Base-by-base conservation (phyloP, 1,140 invertebrate genomes). In the Mylabris phalerata region DNA sequence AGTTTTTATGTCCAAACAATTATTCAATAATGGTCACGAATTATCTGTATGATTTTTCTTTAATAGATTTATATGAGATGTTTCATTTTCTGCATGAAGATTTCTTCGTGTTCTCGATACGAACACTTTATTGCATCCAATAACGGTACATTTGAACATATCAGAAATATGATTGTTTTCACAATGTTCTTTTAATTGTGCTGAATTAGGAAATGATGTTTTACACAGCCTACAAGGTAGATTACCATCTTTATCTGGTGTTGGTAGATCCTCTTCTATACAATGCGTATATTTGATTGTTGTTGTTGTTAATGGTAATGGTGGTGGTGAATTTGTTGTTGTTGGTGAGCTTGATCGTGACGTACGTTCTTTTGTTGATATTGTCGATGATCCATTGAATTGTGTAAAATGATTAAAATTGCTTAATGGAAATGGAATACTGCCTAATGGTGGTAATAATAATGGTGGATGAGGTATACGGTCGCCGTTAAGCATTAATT, bases 61-160 rank as follows among this genome's bases (percentile, higher is more conserved):
- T 48, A 46, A 40, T 38, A 75, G 71, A 63, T 75, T 73, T 11
- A 70, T 65, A 54, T 77, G 75, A 13, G 69, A 59, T 4, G 77
- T 68, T 57, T 80, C 78, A 55, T 79, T 77, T 64, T 84, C 82
- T 44, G 79, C 80, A 74, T 90, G 88, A 3, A 83, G 74, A 70
- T 90, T 89, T 7, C 89, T 77, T 55, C 85, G 86, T 44, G 86
- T 84, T 24, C 85, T 73, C 40, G 87, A 89, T 60, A 85, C 85
- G 73, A 92, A 92, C 64, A 90, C 84, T 80, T 89, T 88, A n/a
- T 83, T 83, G 75, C 89, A 91, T 42, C 87, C 87, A 55, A 84
- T 80, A 38, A 89, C 82, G 19, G 86, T 88, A 77, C 89, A 91
- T 69, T 84, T 82, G 74, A 86, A 87, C 84, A 90, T 84, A 72